These are phyloP conservation scores for Eciton burchellii DNA, from an alignment of 1,140 invertebrate species.

Conservation along the genomic window DNA sequence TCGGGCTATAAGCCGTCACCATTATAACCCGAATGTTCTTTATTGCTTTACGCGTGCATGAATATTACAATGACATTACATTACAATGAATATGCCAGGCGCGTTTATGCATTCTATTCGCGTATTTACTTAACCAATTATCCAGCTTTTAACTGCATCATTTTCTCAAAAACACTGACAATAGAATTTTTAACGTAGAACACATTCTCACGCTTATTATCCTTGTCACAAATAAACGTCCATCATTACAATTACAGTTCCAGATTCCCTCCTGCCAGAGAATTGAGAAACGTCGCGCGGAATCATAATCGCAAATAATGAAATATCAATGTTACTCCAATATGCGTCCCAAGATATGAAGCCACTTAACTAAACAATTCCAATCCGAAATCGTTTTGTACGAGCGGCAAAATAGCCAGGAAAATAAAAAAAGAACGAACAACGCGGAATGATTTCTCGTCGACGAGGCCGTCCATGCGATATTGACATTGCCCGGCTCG, in stretches of 20 bases:
- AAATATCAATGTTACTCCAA: too few species aligned
- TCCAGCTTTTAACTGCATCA: neutral
- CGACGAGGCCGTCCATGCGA: constrained; percentile 17
- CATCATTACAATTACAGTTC: constrained; percentile 32
- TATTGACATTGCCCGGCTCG: constrained; percentile 18
- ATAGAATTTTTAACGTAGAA: constrained; percentile 8
- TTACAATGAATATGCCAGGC: neutral
- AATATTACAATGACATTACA: too few species aligned
- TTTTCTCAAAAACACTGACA: constrained; percentile 6
- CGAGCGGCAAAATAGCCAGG: too few species aligned
- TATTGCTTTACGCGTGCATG: too few species aligned
- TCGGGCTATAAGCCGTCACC: neutral
- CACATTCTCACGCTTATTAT: neutral
- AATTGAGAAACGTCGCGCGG: constrained; percentile 9
- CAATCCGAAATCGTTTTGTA: too few species aligned
- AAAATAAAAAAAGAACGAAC: too few species aligned
- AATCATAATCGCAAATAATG: constrained; percentile 16
- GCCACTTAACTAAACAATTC: neutral
- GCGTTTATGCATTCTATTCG: neutral
- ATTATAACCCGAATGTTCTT: too few species aligned
- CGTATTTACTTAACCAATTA: neutral
- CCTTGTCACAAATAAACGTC: constrained; percentile 25
- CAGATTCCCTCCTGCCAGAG: constrained; percentile 7
- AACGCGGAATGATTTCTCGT: too few species aligned
- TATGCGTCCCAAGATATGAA: neutral